A percentile compares a stretch with the other conserved stretches of the same genome.
Evolutionary conservation across 2,797 vertebrate species (phyloP).

Genomic region (Holocentrus rufus): DNA sequence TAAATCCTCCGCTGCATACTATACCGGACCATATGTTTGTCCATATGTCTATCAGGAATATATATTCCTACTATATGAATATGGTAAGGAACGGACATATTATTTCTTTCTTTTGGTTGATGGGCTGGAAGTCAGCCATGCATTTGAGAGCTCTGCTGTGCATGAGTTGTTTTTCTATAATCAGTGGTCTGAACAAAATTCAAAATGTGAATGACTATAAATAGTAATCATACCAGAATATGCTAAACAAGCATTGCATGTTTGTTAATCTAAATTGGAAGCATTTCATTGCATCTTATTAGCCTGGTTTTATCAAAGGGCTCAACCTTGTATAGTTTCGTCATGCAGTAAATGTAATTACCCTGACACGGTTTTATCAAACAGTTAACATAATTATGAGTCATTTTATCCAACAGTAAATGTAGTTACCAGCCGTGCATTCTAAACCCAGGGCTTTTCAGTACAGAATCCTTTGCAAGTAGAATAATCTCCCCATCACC

Average conservation of each 20-base stretch:
- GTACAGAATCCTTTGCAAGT: background rate
- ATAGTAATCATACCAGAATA: background rate
- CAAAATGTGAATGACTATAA: background rate
- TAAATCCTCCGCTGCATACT: slow-evolving; percentile 23
- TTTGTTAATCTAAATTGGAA: background rate
- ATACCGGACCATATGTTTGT: slow-evolving; percentile 43
- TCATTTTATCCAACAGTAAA: slow-evolving; percentile 5
- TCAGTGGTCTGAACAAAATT: background rate
- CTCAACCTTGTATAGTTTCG: too few relatives aligned
- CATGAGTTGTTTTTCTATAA: background rate
- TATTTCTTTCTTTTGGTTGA: slow-evolving; percentile 19
- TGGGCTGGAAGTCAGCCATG: background rate
- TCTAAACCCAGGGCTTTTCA: background rate
- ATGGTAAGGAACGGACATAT: slow-evolving; percentile 28
- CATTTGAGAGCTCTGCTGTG: slow-evolving; percentile 13
- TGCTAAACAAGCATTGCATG: background rate
- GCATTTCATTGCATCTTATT: background rate
- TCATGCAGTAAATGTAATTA: too few relatives aligned
- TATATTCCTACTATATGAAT: slow-evolving; percentile 9
- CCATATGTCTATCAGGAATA: slow-evolving; percentile 18
- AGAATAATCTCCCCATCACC: background rate
- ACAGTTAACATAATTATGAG: too few relatives aligned
- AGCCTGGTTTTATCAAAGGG: too few relatives aligned
- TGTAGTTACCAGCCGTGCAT: background rate
- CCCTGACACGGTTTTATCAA: too few relatives aligned